Evolutionary conservation across 1,140 invertebrate species (phyloP).

Genomic region (Drosophila ananassae): DNA sequence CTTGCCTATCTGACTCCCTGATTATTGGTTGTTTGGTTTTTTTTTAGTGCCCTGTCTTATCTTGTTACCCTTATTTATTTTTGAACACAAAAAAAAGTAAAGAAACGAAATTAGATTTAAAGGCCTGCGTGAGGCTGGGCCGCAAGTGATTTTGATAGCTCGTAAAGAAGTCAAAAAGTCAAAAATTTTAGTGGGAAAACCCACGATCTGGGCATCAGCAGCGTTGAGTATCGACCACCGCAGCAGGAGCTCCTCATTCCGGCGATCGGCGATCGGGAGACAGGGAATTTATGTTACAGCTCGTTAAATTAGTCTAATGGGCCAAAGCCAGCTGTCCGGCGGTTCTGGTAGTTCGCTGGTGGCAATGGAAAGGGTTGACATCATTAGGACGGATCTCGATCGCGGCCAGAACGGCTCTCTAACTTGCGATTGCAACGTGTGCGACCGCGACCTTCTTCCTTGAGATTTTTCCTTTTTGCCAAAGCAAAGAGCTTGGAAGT

Average conservation of each 20-base stretch:
- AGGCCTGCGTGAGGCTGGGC: conserved; percentile 52
- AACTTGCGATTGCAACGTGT: conserved; percentile 40
- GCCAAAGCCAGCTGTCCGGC: conserved; percentile 51
- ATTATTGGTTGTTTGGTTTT: conserved; percentile 41
- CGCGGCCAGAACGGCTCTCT: conserved; percentile 6
- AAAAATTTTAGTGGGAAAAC: conserved; percentile 59
- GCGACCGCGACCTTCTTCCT: conserved; percentile 24
- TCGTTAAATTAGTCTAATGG: conserved; percentile 81
- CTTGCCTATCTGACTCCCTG: conserved; percentile 32
- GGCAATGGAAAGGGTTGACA: conserved; percentile 45
- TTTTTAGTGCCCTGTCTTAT: conserved; percentile 65
- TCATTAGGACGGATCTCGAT: conserved; percentile 58
- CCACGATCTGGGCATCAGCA: conserved; percentile 27
- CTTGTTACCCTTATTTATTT: conserved; percentile 74
- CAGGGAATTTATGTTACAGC: conserved; percentile 75
- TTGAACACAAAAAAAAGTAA: conserved; percentile 18
- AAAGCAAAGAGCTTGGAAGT: not conserved
- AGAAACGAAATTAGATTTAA: conserved; percentile 79
- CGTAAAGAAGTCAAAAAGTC: conserved; percentile 78
- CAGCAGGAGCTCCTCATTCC: conserved; percentile 61
- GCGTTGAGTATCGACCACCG: conserved; percentile 51
- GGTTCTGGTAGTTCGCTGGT: conserved; percentile 12
- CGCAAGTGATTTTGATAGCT: conserved; percentile 81
- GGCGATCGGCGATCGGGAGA: conserved; percentile 31
- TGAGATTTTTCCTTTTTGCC: conserved; percentile 10